Evolutionary conservation across 2,797 vertebrate species (phyloP).

Genomic region (Lithobates pipiens): DNA sequence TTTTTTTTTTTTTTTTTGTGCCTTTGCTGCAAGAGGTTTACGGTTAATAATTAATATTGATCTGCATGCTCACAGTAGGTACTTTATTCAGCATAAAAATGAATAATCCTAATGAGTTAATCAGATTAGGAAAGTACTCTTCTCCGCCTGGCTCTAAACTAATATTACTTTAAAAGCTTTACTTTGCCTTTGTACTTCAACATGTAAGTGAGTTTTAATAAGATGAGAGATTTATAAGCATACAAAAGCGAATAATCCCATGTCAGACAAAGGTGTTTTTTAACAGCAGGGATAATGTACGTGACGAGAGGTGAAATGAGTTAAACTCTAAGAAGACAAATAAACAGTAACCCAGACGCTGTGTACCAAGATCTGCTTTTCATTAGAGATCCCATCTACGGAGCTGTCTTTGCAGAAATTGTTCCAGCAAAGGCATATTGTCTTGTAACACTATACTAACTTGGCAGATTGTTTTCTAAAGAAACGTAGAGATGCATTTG

Average conservation of each 20-base stretch:
- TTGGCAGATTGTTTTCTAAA: slow-evolving; percentile 38
- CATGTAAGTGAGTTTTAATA: slow-evolving; percentile 24
- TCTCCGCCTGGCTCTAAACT: slow-evolving; percentile 51
- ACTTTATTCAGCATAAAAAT: slow-evolving; percentile 27
- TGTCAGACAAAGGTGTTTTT: slow-evolving; percentile 37
- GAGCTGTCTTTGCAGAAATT: slow-evolving; percentile 31
- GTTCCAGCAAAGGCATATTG: slow-evolving; percentile 31
- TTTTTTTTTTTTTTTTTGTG: background rate
- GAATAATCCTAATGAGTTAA: slow-evolving; percentile 48
- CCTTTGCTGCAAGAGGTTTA: background rate
- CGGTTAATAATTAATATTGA: slow-evolving; percentile 31
- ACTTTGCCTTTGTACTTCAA: slow-evolving; percentile 39
- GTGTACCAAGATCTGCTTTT: slow-evolving; percentile 13
- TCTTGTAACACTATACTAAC: slow-evolving; percentile 34
- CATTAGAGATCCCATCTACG: slow-evolving; percentile 35
- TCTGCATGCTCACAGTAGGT: slow-evolving; percentile 33
- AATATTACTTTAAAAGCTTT: slow-evolving; percentile 54
- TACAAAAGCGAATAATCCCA: slow-evolving; percentile 26
- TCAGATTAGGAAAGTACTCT: slow-evolving; percentile 45
- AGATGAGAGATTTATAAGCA: slow-evolving; percentile 46
- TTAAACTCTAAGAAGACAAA: slow-evolving; percentile 30
- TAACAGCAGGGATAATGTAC: slow-evolving; percentile 21
- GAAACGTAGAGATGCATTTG: slow-evolving; percentile 24
- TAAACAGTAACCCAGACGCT: slow-evolving; percentile 13
- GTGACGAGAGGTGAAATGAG: slow-evolving; percentile 33